Conservation (phyloP, 2,113 vertebrate species). For the Irena cyanogastra region DNA sequence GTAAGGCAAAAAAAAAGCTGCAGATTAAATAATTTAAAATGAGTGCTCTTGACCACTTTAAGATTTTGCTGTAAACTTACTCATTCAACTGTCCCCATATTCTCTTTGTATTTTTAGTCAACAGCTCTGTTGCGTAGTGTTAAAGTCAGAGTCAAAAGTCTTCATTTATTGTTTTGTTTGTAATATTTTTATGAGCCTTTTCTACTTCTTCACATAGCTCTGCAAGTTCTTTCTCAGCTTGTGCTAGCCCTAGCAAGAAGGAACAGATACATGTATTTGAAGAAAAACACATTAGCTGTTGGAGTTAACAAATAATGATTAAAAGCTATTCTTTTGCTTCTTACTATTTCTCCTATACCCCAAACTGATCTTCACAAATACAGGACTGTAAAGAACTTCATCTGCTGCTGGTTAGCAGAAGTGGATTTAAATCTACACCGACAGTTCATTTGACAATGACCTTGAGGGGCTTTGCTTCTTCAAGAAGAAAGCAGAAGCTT, state of each 20-base stretch:
- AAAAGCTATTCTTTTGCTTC: slow-evolving; percentile 65
- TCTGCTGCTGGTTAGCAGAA: slow-evolving; percentile 74
- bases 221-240: slow-evolving; percentile 16
- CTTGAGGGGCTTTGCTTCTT: slow-evolving; percentile 95
- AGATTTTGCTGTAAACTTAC: slow-evolving; percentile 54
- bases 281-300: slow-evolving; percentile 56
- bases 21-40: slow-evolving; percentile 41
- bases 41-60: slow-evolving; percentile 26
- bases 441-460: slow-evolving; percentile 87
- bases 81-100: slow-evolving; percentile 53
- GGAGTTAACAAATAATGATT: slow-evolving; percentile 60
- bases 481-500: slow-evolving; percentile 98
- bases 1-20: not conserved
- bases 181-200: slow-evolving; percentile 50
- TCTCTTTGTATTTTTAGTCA: slow-evolving; percentile 61
- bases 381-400: slow-evolving; percentile 69
- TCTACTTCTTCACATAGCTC: slow-evolving; percentile 18
- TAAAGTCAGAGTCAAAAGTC: not conserved
- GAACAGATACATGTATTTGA: slow-evolving; percentile 11
- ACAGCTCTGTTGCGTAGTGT: slow-evolving; percentile 16
- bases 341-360: slow-evolving; percentile 63
- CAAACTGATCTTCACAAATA: slow-evolving; percentile 68
- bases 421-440: slow-evolving; percentile 81
- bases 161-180: slow-evolving; percentile 34
- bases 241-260: slow-evolving; percentile 37